These are phyloP conservation scores for Alosa sapidissima DNA, from an alignment of 2,797 vertebrate genomes.

Conservation along the genomic window DNA sequence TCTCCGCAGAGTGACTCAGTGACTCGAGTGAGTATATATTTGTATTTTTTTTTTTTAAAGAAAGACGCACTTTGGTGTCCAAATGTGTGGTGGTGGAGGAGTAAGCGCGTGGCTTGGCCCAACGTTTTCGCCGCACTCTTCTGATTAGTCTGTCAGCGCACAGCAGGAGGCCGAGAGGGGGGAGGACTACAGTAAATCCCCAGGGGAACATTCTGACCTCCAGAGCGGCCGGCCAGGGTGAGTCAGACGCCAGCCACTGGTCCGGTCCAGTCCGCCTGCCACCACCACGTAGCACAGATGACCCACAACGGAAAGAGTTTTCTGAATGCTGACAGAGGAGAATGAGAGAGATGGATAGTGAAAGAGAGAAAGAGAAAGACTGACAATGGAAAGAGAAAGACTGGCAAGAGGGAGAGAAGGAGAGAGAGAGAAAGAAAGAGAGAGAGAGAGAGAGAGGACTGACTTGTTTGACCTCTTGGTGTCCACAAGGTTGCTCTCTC, in stretches of 20 bases:
- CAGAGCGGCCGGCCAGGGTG: background rate
- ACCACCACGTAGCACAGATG: background rate
- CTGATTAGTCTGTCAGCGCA: background rate
- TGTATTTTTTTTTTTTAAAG: background rate
- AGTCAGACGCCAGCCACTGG: background rate
- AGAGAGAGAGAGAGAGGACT: background rate
- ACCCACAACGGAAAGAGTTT: background rate
- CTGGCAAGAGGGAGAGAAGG: background rate
- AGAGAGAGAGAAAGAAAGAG: background rate
- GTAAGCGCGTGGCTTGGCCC: background rate
- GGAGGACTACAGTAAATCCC: background rate
- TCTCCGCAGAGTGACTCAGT: background rate
- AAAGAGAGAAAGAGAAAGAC: background rate
- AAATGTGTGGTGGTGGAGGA: background rate
- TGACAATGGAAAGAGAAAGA: background rate
- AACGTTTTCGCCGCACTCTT: background rate
- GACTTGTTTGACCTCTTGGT: background rate
- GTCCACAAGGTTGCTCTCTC: background rate
- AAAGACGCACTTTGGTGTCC: background rate
- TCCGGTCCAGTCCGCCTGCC: background rate
- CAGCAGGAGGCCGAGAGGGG: background rate
- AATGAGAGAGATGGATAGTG: background rate
- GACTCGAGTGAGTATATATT: background rate
- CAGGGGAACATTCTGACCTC: slow-evolving; percentile 7
- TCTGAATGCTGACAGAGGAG: background rate